Evolutionary conservation across 2,888 invertebrate genomes (phyloP).

Genomic region (Drosophila glabriapex): DNA sequence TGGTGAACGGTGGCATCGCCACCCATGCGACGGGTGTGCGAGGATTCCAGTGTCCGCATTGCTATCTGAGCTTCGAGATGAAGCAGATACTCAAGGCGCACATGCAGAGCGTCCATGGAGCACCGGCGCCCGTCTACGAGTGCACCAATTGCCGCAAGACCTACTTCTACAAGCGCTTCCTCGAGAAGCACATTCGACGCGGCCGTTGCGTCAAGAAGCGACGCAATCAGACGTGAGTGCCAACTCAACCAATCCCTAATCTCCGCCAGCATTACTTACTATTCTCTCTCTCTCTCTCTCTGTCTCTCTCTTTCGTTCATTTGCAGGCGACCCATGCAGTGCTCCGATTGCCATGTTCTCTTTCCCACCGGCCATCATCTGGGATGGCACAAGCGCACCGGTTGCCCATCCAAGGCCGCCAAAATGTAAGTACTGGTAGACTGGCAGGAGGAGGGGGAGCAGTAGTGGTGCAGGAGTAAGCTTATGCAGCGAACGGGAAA

Average conservation of each 20-base stretch:
- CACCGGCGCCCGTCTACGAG: slow-evolving; percentile 84
- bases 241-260: fast-evolving
- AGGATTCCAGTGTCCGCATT: slow-evolving; percentile 84
- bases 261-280: neutral
- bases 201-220: slow-evolving; percentile 85
- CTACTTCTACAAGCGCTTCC: slow-evolving; percentile 85
- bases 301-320: no score
- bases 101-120: slow-evolving; percentile 84
- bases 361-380: slow-evolving; percentile 85
- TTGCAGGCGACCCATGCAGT: slow-evolving; percentile 84
- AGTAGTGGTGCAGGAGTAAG: neutral
- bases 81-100: slow-evolving; percentile 84
- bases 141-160: slow-evolving; percentile 84
- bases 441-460: no score
- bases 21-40: slow-evolving; percentile 24
- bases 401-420: slow-evolving; percentile 84
- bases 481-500: neutral
- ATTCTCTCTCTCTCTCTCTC: neutral
- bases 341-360: slow-evolving; percentile 84
- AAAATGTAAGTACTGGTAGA: slow-evolving; percentile 82
- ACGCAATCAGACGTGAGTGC: slow-evolving; percentile 84
- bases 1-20: slow-evolving; percentile 32
- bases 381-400: slow-evolving; percentile 85
- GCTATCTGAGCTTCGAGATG: slow-evolving; percentile 84
- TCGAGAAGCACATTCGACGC: slow-evolving; percentile 85